Base-by-base conservation (phyloP, 2,797 vertebrate genomes). In the Rhadinocentrus ornatus region DNA sequence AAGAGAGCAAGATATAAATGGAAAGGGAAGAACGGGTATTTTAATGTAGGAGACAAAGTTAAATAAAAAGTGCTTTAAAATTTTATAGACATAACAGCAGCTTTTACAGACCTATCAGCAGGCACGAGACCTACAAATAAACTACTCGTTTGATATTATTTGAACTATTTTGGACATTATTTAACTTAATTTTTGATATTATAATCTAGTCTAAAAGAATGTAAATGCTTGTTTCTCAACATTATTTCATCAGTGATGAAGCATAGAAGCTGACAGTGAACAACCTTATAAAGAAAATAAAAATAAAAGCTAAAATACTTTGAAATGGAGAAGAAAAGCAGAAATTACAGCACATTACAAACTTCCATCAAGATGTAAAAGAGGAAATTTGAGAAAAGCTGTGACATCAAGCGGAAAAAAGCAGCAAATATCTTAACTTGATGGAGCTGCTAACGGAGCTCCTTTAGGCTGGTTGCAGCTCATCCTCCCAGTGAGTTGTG, bases 71-170 rank as follows among this genome's bases (percentile, higher is more conserved):
- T 10, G 15, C 10, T 35, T 65, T 54, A 18, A 59, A 13, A 22
- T 24, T n/a, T 4, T 32, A 35, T 24, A 39, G 3, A 37, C 57
- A 57, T 75, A 82, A 44, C 22, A 32, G 26, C 5, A 41, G 16
- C 39, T 80, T 75, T 48, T 63, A 62, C 35, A 50, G 35, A 35
- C 62, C 76, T 77, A 68, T 72, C 74, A 86, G 80, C 29, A 80
- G 56, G 55, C 32, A 64, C 24, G 56, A 62, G 57, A 66, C 22
- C 56, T 69, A 15, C 62, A 62, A 44, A 20, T 67, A 24, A 66
- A 68, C 62, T 50, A 68, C 56, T 81, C 69, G 73, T 61, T 50
- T 15, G n/a, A n/a, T n/a, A 55, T 24, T 22, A 35, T 48, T 86
- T 29, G 9, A 26, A 11, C 59, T 24, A 24, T 57, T 20, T 26